phyloP scores from a whole-genome alignment of 2,113 vertebrate species.

The Ochotona curzoniae region DNA sequence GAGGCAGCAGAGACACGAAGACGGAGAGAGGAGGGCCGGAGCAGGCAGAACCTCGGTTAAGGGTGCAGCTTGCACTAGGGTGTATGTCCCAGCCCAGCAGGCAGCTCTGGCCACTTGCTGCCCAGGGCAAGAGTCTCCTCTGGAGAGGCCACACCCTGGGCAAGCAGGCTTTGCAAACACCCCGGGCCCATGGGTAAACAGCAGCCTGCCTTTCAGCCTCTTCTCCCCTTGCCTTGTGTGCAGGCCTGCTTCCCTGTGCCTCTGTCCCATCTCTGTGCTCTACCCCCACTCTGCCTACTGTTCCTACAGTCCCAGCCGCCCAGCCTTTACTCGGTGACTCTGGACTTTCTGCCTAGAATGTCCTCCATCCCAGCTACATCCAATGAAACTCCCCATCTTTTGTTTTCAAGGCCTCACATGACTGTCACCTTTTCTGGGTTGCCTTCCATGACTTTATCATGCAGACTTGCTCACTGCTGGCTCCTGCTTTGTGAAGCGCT shows the following conservation, averaged over 20 bases:
- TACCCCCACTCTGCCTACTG: fast-evolving
- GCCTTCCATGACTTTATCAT: not conserved
- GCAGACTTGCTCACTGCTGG: not conserved
- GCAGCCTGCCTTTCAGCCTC: not conserved
- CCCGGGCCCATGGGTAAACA: not conserved
- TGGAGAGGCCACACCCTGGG: not conserved
- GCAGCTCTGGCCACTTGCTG: not conserved
- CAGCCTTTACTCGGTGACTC: not conserved
- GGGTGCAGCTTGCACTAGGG: not conserved
- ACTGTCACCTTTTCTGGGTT: not conserved
- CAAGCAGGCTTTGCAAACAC: not conserved
- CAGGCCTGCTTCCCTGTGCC: not conserved
- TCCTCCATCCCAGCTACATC: not conserved
- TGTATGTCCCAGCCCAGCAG: not conserved
- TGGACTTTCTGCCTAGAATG: not conserved
- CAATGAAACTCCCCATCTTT: not conserved
- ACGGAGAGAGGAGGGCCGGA: not conserved
- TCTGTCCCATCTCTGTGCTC: not conserved
- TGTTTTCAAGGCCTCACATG: conserved; percentile 1
- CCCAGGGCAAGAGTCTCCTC: not conserved
- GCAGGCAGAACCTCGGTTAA: not conserved
- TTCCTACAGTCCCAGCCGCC: not conserved
- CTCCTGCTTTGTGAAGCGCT: not conserved
- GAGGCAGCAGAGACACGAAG: not conserved
- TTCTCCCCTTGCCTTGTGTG: not conserved